A percentile compares a stretch with the other conserved stretches of the same genome.
These are phyloP conservation scores for Axinella damicornis DNA, from an alignment of 37 sponge, comb jelly and placozoan species.

Conservation along the genomic window DNA sequence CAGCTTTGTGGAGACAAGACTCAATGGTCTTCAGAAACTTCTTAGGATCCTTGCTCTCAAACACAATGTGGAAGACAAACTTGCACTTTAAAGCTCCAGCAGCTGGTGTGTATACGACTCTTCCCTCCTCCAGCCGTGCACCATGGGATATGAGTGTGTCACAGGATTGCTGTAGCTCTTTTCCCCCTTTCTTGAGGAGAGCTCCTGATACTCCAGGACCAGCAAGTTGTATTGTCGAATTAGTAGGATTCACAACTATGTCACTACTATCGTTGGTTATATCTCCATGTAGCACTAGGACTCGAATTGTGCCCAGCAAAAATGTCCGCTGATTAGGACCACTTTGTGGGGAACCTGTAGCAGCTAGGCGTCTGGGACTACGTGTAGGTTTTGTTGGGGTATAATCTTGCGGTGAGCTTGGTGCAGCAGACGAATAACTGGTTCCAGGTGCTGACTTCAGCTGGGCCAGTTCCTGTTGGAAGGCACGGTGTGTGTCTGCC, in stretches of 20 bases:
- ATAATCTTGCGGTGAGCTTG: too few species aligned
- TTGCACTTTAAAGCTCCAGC: conserved; percentile 60
- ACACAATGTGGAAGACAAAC: conserved; percentile 50
- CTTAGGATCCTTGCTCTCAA: conserved; percentile 13
- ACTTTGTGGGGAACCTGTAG: background rate
- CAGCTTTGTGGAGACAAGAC: conserved; percentile 43
- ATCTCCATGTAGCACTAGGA: conserved; percentile 62
- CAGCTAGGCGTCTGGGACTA: too few species aligned
- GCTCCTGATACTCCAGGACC: conserved; percentile 65
- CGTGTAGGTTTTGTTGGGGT: background rate
- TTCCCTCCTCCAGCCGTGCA: conserved; percentile 24
- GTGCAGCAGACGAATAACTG: too few species aligned
- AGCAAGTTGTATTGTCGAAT: conserved; percentile 20
- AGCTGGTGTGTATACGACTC: conserved; percentile 40
- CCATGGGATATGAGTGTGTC: conserved; percentile 1
- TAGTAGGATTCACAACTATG: conserved; percentile 68
- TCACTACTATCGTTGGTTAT: conserved; percentile 48
- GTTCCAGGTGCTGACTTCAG: background rate
- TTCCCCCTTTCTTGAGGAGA: conserved; percentile 61
- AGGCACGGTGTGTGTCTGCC: conserved; percentile 21
- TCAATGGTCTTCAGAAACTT: conserved; percentile 16
- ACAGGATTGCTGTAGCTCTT: conserved; percentile 40
- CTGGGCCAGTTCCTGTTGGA: conserved; percentile 7
- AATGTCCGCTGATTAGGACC: background rate
- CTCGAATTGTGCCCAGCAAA: background rate